Conservation (phyloP, 2,113 vertebrate species). For the Lophura nycthemera region DNA sequence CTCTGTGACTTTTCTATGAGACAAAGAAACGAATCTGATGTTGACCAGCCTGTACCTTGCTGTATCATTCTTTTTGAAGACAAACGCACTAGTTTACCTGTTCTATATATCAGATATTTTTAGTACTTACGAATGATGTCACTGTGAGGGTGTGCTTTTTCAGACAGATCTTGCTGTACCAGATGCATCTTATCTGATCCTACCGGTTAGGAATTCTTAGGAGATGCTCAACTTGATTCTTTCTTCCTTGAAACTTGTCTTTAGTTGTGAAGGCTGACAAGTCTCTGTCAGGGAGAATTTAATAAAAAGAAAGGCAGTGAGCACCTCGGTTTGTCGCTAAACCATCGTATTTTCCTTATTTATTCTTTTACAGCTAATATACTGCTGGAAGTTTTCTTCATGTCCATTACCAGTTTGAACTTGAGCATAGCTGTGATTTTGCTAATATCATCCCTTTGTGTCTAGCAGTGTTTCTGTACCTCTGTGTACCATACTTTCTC, state of each 20-base stretch:
- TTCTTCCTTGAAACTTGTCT: not conserved
- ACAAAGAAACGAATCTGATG: not conserved
- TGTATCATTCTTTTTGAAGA: not conserved
- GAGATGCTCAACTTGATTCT: not conserved
- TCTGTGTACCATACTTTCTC: not conserved
- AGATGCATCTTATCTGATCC: not conserved
- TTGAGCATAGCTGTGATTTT: not conserved
- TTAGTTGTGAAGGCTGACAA: not conserved
- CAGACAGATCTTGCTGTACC: not conserved
- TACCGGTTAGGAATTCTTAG: not conserved
- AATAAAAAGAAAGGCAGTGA: not conserved
- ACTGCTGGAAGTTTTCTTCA: not conserved
- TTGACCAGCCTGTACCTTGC: not conserved
- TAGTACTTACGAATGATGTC: not conserved
- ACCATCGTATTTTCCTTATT: not conserved
- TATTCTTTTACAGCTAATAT: not conserved
- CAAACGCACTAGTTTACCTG: not conserved
- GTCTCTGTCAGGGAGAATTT: not conserved
- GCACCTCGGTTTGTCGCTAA: not conserved
- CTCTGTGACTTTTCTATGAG: not conserved
- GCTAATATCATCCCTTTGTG: not conserved
- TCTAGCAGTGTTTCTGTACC: not conserved
- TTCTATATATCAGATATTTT: not conserved
- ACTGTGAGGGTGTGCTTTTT: fast-evolving
- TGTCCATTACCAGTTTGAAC: not conserved